Conservation (phyloP, 2,113 vertebrate species). For the Tetrao urogallus region DNA sequence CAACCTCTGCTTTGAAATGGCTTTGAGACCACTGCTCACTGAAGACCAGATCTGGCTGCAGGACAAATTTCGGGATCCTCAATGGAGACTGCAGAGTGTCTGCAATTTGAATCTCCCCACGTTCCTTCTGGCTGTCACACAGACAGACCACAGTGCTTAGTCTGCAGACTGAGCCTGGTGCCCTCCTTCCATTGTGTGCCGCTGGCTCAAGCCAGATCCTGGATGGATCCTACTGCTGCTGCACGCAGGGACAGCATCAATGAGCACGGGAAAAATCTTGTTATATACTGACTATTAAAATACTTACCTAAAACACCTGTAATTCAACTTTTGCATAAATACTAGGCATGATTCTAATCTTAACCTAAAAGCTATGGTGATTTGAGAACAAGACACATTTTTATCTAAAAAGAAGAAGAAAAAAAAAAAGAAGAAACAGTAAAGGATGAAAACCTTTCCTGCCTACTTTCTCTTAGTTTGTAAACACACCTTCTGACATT, state of each 20-base stretch:
- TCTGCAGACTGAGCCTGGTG: neutral
- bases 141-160: neutral
- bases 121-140: neutral
- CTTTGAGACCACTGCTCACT: neutral
- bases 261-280: neutral
- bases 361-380: neutral
- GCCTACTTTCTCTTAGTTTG: neutral
- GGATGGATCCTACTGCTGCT: neutral
- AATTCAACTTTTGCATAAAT: neutral
- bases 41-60: neutral
- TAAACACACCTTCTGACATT: slow-evolving; percentile 87
- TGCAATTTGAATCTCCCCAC: accelerated
- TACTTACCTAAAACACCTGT: neutral
- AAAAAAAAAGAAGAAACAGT: neutral
- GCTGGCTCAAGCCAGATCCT: neutral
- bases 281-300: neutral
- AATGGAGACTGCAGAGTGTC: neutral
- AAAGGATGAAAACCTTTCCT: neutral
- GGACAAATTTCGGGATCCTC: neutral
- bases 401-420: neutral
- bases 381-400: neutral
- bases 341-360: neutral
- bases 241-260: neutral
- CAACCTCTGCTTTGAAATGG: neutral
- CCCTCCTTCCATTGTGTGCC: neutral